phyloP scores from a whole-genome alignment of 2,113 vertebrate species.

The Piaya cayana region DNA sequence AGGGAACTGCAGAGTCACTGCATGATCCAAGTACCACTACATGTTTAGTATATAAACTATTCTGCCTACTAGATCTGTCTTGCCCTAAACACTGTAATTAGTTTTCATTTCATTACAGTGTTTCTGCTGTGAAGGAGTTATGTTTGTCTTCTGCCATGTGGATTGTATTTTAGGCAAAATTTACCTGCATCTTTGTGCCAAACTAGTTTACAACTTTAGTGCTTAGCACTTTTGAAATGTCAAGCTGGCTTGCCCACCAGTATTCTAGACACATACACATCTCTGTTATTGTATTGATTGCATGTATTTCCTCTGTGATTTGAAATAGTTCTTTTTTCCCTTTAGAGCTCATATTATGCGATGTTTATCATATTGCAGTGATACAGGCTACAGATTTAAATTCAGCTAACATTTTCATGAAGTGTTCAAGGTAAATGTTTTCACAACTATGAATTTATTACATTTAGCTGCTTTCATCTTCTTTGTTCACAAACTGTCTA shows the following conservation, averaged over 20 bases:
- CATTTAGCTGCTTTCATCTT: background rate
- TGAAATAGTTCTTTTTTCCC: background rate
- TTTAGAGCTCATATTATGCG: background rate
- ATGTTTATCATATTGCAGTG: background rate
- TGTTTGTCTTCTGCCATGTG: background rate
- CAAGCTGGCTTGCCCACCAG: background rate
- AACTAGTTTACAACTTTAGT: background rate
- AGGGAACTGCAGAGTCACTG: background rate
- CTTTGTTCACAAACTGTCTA: background rate
- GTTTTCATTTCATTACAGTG: background rate
- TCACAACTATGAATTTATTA: background rate
- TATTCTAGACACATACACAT: background rate
- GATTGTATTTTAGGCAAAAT: background rate
- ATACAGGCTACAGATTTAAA: background rate
- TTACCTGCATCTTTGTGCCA: background rate
- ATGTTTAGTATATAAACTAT: background rate
- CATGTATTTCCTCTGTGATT: background rate
- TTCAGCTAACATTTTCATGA: background rate
- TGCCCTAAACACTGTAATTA: conserved; percentile 3
- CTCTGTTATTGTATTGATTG: background rate
- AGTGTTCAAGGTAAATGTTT: background rate
- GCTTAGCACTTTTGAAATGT: background rate
- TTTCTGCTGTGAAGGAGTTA: background rate
- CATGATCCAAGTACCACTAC: background rate
- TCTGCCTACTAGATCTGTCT: background rate